These are phyloP conservation scores for Pelecanus crispus DNA, from an alignment of 2,113 vertebrate species.

Conservation along the genomic window DNA sequence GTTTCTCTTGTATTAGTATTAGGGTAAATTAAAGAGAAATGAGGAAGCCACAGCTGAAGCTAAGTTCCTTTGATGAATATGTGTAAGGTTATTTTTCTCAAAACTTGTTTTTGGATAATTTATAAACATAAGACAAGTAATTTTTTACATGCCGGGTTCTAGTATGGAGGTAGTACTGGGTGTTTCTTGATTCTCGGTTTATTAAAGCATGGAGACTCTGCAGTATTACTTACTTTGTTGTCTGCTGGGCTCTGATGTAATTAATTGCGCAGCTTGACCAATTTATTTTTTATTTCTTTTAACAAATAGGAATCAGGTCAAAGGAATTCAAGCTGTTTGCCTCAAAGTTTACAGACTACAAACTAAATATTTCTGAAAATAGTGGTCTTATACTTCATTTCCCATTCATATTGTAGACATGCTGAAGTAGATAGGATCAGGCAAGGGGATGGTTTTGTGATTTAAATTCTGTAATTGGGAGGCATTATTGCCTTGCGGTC, in stretches of 20 bases:
- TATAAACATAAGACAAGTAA: background rate
- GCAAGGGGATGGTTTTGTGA: background rate
- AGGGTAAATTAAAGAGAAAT: background rate
- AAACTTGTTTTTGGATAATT: background rate
- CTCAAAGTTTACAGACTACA: background rate
- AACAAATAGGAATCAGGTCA: background rate
- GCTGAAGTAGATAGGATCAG: background rate
- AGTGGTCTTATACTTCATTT: background rate
- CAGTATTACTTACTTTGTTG: background rate
- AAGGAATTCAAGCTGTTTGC: background rate
- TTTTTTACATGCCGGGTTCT: background rate
- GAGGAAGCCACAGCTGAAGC: background rate
- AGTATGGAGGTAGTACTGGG: background rate
- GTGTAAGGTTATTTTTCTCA: background rate
- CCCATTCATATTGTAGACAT: background rate
- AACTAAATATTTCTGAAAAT: background rate
- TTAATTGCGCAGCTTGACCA: background rate
- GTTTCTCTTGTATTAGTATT: background rate
- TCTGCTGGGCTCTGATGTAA: background rate
- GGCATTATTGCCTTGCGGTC: background rate
- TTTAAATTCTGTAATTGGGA: background rate
- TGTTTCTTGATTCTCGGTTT: background rate
- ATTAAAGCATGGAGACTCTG: background rate
- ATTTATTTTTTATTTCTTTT: background rate
- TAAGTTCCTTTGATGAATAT: background rate